These are phyloP conservation scores for Cyphomyrmex costatus DNA, from an alignment of 1,140 invertebrate species.

Conservation along the genomic window DNA sequence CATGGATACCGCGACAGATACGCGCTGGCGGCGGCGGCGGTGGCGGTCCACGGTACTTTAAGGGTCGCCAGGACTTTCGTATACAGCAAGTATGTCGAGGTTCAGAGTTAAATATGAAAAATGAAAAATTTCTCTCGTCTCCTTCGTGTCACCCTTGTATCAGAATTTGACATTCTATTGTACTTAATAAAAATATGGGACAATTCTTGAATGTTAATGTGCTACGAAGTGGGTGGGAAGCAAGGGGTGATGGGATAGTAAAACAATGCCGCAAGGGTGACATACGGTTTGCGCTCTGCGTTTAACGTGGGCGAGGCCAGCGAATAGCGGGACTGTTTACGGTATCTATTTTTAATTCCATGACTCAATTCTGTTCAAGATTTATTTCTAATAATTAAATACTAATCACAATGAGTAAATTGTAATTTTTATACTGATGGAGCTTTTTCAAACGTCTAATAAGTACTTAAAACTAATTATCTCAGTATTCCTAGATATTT, in stretches of 20 bases:
- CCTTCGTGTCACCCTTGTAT: neutral
- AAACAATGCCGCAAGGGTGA: neutral
- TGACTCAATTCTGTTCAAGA: neutral
- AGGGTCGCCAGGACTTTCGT: slow-evolving; percentile 51
- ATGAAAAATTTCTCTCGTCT: neutral
- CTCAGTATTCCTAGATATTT: neutral
- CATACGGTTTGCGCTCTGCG: neutral
- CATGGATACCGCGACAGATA: slow-evolving; percentile 70
- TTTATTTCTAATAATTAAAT: neutral
- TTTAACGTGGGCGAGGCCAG: slow-evolving; percentile 29
- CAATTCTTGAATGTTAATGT: slow-evolving; percentile 17
- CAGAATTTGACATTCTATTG: neutral
- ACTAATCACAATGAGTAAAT: neutral
- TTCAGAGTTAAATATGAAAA: neutral
- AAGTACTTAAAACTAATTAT: neutral
- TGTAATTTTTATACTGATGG: too few species aligned
- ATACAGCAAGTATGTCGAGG: slow-evolving; percentile 7
- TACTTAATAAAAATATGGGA: neutral
- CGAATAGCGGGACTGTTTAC: slow-evolving; percentile 37
- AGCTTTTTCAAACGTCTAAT: neutral
- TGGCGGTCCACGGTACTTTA: slow-evolving; percentile 58
- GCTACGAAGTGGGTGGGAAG: neutral
- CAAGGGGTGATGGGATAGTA: neutral
- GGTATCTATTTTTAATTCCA: slow-evolving; percentile 8
- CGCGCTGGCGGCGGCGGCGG: slow-evolving; percentile 44